Conservation (phyloP, 2,113 vertebrate species). For the Callorhinus ursinus region DNA sequence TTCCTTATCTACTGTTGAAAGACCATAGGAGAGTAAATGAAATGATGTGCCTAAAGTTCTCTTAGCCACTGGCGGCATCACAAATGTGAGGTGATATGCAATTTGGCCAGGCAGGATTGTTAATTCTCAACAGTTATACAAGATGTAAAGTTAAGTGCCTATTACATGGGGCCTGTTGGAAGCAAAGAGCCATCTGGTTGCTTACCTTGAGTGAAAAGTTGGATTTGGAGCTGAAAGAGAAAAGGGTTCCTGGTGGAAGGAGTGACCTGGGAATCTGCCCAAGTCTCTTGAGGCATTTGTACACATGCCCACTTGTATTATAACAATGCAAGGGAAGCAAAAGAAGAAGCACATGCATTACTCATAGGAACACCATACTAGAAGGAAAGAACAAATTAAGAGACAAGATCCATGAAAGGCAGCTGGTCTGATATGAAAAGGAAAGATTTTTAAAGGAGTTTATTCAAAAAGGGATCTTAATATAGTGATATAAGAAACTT, state of each 20-base stretch:
- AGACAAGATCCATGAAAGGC: not conserved
- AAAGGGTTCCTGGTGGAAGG: not conserved
- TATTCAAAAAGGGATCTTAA: not conserved
- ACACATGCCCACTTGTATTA: not conserved
- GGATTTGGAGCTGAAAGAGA: not conserved
- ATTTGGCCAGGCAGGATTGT: not conserved
- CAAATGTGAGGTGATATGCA: not conserved
- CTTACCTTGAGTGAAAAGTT: conserved; percentile 39
- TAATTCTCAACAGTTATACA: not conserved
- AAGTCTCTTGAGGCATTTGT: not conserved
- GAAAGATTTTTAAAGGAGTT: not conserved
- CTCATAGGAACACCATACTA: rapidly evolving
- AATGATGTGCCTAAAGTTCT: conserved; percentile 19
- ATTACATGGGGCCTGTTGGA: not conserved
- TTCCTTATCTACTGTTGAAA: not conserved
- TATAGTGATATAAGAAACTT: not conserved
- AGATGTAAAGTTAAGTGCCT: conserved; percentile 3
- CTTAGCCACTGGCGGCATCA: not conserved
- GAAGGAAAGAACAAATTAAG: not conserved
- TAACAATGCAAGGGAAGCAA: not conserved
- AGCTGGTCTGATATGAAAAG: not conserved
- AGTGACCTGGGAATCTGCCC: not conserved
- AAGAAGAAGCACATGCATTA: no score
- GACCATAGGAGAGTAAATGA: not conserved
- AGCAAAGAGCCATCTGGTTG: conserved; percentile 26